Base-by-base conservation (phyloP, 2,797 vertebrate species). In the Nannoperca australis region DNA sequence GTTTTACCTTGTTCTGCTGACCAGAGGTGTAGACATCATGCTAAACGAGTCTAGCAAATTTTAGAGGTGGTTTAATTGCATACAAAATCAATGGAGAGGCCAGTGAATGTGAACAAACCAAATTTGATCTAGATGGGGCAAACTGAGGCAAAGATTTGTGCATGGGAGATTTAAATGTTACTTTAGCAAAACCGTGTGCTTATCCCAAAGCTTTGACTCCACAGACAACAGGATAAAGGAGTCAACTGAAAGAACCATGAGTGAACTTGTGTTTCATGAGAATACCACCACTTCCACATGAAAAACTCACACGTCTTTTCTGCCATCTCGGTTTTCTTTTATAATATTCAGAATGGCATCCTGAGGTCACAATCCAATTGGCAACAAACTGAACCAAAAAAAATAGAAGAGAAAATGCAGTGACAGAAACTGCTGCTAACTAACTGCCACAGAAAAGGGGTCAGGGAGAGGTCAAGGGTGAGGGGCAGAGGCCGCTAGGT, bases 391-490 rank as follows among this genome's bases (percentile, higher is more conserved):
- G 27, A 60, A 78, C 20, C 0, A n/a, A 50, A 63, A 83, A 50
- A 56, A 65, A 67, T 3, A 60, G 14, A 14, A 30, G 7, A 44
- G 36, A 79, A 70, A 70, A 77, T 50, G 70, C 61, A 58, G 73
- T 70, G 75, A 74, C 73, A 62, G n/a, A 72, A 63, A 88, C 66
- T 36, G 71, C 73, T 70, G 63, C 84, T 69, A 80, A 86, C 70
- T 85, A 86, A 86, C 85, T n/a, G 81, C 78, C 74, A 72, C 74
- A 76, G 70, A 78, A 83, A 81, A 75, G 18, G 56, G 75, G 81
- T 89, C 64, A 81, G 80, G 56, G 12, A 34, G 67, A 80, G 76
- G 85, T 86, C 67, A 85, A 68, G 47, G 88, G 83, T 90, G 76
- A 83, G 65, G 58, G 61, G 56, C 67, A 18, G 64, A 61, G 70